phyloP scores from a whole-genome alignment of 2,113 vertebrate species.

The Neolamprologus toae region DNA sequence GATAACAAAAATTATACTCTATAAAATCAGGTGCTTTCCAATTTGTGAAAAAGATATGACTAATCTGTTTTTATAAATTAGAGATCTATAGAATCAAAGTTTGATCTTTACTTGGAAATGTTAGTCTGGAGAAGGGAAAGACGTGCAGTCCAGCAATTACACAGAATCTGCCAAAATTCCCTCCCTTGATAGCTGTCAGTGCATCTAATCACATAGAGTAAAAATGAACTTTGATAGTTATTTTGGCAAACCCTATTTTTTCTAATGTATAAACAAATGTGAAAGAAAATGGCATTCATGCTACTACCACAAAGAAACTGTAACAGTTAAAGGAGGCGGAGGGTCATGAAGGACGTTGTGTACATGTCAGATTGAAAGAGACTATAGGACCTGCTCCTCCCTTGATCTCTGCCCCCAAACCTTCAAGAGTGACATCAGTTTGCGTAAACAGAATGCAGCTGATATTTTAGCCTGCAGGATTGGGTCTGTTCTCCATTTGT shows the following conservation, averaged over 20 bases:
- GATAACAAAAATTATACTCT: neutral
- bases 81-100: neutral
- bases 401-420: neutral
- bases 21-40: neutral
- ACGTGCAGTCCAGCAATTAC: neutral
- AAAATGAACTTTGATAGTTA: neutral
- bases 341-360: neutral
- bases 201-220: neutral
- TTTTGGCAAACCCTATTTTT: neutral
- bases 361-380: neutral
- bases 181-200: accelerated
- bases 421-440: neutral
- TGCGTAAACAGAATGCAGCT: neutral
- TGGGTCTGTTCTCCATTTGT: neutral
- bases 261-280: neutral
- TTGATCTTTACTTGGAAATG: neutral
- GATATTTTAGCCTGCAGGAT: neutral
- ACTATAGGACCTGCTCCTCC: neutral
- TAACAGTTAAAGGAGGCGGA: neutral
- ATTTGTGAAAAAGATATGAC: neutral
- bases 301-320: neutral
- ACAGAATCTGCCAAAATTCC: neutral
- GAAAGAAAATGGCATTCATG: neutral
- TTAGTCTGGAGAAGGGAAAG: neutral
- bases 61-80: neutral